Base-by-base conservation (phyloP, 2,888 invertebrate genomes). In the Andrena bucephala region DNA sequence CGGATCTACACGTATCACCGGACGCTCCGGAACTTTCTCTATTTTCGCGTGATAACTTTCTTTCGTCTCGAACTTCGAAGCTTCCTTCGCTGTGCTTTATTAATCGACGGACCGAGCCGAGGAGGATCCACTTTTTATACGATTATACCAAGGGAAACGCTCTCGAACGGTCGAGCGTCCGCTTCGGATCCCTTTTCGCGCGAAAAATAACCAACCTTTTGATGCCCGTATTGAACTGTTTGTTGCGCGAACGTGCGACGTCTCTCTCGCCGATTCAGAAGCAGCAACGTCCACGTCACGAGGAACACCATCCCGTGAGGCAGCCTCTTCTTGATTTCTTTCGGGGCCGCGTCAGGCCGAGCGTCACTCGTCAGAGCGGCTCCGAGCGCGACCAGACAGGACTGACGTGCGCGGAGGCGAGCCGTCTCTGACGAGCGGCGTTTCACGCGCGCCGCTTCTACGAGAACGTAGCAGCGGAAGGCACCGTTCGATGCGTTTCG, bases 51-150 rank as follows among this genome's bases (percentile, higher is more conserved):
- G 63, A 71, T 33, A 63, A 68, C 60, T 70, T 76, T 81, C 70
- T 69, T 68, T 81, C 82, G 67, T 70, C 69, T 73, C 59, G 48
- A 76, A 72, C 71, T 72, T 72, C 52, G 81, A 81, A 81, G 67
- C 84, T 86, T 86, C 76, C 86, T 73, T 84, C 81, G 71, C 71
- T 81, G 82, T 82, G 84, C 66, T 70, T 73, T 82, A 42, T 82
- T 62, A 70, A 84, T 77, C 81, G 54, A 81, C 65, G 70, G 69
- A 77, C 68, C 77, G 83, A 76, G 77, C 76, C 80, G 78, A 76
- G 84, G 84, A 84, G 87, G 88, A 88, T 83, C 84, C 85, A 86
- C 89, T 89, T 91, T 90, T 91, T 89, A 89, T 91, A 91, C 90
- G 72, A 90, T 87, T 86, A 79, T 82, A 81, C 71, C 36, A 48